phyloP scores from a whole-genome alignment of 1,140 invertebrate genomes.

The Drosophila mayri region DNA sequence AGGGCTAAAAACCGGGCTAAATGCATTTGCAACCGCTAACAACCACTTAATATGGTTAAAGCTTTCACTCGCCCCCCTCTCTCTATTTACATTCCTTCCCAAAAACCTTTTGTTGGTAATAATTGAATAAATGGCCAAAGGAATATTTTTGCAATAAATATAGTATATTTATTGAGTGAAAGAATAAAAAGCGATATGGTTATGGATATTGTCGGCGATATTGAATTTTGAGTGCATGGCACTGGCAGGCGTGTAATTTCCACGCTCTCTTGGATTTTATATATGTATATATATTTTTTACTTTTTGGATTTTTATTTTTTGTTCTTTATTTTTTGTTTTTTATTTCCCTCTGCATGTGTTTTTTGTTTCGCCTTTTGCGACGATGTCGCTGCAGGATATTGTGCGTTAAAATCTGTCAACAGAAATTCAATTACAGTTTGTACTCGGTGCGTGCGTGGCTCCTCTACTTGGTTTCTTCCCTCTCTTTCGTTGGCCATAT shows the following conservation, averaged over 20 bases:
- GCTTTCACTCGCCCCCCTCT: not conserved
- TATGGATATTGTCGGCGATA: slow-evolving; percentile 1
- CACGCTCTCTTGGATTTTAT: slow-evolving; percentile 16
- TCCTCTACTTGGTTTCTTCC: slow-evolving; percentile 2
- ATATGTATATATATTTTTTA: not conserved
- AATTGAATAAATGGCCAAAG: slow-evolving; percentile 26
- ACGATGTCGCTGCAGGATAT: slow-evolving; percentile 76
- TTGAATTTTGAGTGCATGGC: slow-evolving; percentile 13
- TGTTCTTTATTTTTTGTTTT: slow-evolving; percentile 2
- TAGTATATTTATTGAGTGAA: slow-evolving; percentile 22
- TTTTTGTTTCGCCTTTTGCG: slow-evolving; percentile 36
- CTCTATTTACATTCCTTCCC: not conserved
- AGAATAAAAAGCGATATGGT: not conserved
- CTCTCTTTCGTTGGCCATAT: slow-evolving; percentile 10
- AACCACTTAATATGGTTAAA: slow-evolving; percentile 17
- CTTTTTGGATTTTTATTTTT: slow-evolving; percentile 1
- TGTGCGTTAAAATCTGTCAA: slow-evolving; percentile 82
- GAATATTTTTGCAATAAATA: slow-evolving; percentile 11
- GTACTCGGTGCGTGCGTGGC: slow-evolving; percentile 27
- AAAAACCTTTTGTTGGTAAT: slow-evolving; percentile 15
- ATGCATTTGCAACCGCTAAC: slow-evolving; percentile 7
- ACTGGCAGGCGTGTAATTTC: slow-evolving; percentile 11
- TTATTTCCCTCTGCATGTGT: slow-evolving; percentile 12
- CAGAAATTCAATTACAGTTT: slow-evolving; percentile 81
- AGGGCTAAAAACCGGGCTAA: not conserved